Evolutionary conservation across 2,113 vertebrate genomes (phyloP).

Genomic region (Strix aluco): DNA sequence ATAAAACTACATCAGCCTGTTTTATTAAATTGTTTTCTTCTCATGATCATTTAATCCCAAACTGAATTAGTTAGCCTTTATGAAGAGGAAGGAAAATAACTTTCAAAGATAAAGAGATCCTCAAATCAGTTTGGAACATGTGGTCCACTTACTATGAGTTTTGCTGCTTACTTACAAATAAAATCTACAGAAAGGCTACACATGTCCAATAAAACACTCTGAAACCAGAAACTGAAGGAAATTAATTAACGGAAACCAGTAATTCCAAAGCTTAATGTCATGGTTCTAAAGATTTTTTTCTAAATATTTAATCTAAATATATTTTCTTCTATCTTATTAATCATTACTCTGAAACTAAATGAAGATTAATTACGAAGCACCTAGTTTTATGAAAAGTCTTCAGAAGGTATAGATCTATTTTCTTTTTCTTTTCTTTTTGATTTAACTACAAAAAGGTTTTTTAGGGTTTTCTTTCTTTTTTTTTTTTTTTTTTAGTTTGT

Average conservation of each 20-base stretch:
- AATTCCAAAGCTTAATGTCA: neutral
- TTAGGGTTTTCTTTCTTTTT: accelerated
- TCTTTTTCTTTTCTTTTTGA: neutral
- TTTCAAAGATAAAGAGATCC: neutral
- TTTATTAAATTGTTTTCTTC: neutral
- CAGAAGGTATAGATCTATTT: neutral
- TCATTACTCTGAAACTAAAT: neutral
- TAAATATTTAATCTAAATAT: neutral
- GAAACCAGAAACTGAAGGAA: neutral
- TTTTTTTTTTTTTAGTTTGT: neutral
- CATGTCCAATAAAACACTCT: neutral
- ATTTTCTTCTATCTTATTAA: neutral
- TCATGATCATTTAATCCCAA: neutral
- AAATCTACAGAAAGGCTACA: neutral
- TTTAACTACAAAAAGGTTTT: accelerated
- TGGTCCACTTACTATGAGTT: neutral
- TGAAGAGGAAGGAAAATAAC: neutral
- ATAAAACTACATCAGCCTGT: neutral
- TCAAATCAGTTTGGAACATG: neutral
- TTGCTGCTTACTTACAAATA: neutral
- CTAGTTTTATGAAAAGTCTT: neutral
- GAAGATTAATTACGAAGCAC: neutral
- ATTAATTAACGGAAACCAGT: neutral
- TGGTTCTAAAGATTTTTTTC: neutral
- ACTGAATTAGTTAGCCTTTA: neutral